Percentiles rank a stretch among this genome's conserved stretches.
These are phyloP conservation scores for Thermophis baileyi DNA, from an alignment of 2,113 vertebrate species.

Conservation along the genomic window DNA sequence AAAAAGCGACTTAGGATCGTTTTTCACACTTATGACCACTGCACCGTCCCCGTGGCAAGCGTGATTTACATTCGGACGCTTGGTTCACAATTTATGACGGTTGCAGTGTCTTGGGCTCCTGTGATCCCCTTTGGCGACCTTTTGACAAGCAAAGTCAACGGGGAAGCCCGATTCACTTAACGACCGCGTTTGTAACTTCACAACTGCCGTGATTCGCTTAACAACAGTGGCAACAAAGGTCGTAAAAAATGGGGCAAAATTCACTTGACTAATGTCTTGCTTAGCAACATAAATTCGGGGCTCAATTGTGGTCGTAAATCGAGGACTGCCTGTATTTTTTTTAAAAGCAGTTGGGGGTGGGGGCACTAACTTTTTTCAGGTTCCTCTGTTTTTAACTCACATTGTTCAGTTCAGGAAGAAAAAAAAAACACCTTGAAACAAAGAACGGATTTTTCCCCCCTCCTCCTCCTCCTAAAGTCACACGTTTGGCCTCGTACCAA, in stretches of 20 bases:
- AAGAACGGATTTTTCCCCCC: neutral
- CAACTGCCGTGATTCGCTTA: neutral
- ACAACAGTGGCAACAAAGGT: neutral
- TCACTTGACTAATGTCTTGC: neutral
- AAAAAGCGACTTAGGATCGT: neutral
- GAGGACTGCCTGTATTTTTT: neutral
- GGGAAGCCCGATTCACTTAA: neutral
- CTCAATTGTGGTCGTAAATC: neutral
- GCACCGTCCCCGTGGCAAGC: fast-evolving
- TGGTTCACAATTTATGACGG: neutral
- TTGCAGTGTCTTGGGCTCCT: fast-evolving
- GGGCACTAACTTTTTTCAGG: neutral
- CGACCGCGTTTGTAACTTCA: neutral
- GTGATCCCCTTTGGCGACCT: neutral
- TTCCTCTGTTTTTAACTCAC: neutral
- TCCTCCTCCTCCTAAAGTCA: neutral
- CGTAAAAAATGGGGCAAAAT: neutral
- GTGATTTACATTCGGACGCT: neutral
- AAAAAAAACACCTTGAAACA: neutral
- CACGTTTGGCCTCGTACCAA: neutral
- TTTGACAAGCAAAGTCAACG: neutral
- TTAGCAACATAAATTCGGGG: neutral
- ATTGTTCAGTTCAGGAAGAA: neutral
- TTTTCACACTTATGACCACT: neutral
- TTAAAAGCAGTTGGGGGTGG: neutral